Evolutionary conservation across 2,888 invertebrate genomes (phyloP).

Genomic region (Sycophila texana): DNA sequence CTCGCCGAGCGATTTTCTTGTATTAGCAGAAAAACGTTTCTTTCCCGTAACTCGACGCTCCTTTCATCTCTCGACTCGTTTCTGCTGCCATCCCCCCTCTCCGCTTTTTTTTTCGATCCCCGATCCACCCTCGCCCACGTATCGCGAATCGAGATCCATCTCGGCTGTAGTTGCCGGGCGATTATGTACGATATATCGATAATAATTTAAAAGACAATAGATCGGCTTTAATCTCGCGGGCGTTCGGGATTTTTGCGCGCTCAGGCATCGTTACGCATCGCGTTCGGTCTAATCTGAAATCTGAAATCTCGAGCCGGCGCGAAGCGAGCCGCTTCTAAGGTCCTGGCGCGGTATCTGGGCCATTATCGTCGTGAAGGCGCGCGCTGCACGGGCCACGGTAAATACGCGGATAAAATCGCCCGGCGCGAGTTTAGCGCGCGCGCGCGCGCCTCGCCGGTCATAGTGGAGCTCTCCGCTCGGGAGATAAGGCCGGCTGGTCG

Average conservation of each 20-base stretch:
- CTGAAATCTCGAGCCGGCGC: conserved; percentile 63
- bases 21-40: conserved; percentile 13
- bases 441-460: too few relatives aligned
- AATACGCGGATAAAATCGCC: conserved; percentile 71
- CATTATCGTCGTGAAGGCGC: conserved; percentile 65
- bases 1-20: neutral
- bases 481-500: conserved; percentile 54
- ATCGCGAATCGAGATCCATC: conserved; percentile 52
- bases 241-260: conserved; percentile 43
- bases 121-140: neutral
- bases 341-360: conserved; percentile 59
- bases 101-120: conserved; percentile 20
- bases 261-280: conserved; percentile 44
- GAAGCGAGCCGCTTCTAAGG: conserved; percentile 44
- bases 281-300: conserved; percentile 64
- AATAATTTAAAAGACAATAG: conserved; percentile 57
- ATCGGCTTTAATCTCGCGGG: conserved; percentile 52
- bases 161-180: neutral
- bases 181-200: conserved; percentile 52
- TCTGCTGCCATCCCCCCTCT: neutral
- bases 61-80: conserved; percentile 41
- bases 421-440: conserved; percentile 47
- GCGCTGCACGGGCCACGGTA: conserved; percentile 58
- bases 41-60: conserved; percentile 52
- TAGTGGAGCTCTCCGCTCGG: conserved; percentile 26